Conservation (phyloP, 37 sponge, comb jelly and placozoan genomes). For the Diacarnus erythraeanus region DNA sequence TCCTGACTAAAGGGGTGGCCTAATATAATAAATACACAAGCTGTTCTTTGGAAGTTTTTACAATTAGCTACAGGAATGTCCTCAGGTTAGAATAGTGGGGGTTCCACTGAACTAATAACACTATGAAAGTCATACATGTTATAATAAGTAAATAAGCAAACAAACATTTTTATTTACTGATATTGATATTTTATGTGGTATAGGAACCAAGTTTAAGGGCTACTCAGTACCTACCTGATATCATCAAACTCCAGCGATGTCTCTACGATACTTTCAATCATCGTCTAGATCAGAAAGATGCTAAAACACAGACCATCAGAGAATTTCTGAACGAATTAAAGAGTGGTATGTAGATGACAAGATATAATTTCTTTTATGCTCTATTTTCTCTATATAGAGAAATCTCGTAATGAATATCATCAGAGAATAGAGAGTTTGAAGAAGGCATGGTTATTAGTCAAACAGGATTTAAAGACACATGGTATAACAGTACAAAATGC, state of each 20-base stretch:
- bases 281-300: constrained; percentile 44
- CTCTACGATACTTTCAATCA: constrained; percentile 46
- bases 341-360: neutral
- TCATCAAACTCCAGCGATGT: constrained; percentile 58
- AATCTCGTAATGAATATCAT: constrained; percentile 12
- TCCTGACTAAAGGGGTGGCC: too few relatives aligned
- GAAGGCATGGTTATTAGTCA: constrained; percentile 61
- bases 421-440: constrained; percentile 39
- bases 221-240: constrained; percentile 78
- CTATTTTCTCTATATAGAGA: constrained; percentile 14
- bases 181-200: neutral
- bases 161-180: neutral
- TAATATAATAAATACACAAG: too few relatives aligned
- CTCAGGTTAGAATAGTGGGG: too few relatives aligned
- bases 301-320: constrained; percentile 27
- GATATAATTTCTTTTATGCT: neutral
- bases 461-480: constrained; percentile 50
- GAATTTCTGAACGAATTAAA: constrained; percentile 33
- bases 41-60: too few relatives aligned
- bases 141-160: neutral
- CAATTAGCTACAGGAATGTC: too few relatives aligned
- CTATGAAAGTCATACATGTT: too few relatives aligned
- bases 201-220: constrained; percentile 65
- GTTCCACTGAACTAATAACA: too few relatives aligned
- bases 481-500: constrained; percentile 35